phyloP scores from a whole-genome alignment of 2,797 vertebrate species.

The Sebastolobus alascanus region DNA sequence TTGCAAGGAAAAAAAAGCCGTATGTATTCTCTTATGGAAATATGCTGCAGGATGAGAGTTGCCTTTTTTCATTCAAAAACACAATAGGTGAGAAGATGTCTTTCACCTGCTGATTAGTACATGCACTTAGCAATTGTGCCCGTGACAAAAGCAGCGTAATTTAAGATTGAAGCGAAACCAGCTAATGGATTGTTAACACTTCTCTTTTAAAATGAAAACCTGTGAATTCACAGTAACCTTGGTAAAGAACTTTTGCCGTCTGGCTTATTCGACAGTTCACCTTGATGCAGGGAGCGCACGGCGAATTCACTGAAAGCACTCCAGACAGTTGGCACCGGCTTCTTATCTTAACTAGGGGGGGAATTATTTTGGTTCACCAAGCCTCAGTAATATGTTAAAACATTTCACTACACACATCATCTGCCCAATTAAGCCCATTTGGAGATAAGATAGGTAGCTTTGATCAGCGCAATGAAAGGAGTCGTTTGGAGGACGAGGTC shows the following conservation, averaged over 20 bases:
- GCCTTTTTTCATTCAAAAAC: not conserved
- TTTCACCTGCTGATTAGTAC: not conserved
- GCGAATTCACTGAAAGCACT: constrained; percentile 42
- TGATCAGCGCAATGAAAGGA: constrained; percentile 52
- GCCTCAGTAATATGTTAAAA: constrained; percentile 65
- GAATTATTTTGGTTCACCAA: constrained; percentile 69
- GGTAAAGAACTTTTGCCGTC: not conserved
- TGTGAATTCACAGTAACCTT: constrained; percentile 27
- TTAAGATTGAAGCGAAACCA: not conserved
- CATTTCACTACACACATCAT: constrained; percentile 66
- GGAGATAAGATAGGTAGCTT: constrained; percentile 60
- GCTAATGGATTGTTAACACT: constrained; percentile 4
- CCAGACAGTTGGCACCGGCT: constrained; percentile 29
- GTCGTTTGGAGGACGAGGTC: constrained; percentile 48
- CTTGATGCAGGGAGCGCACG: constrained; percentile 30
- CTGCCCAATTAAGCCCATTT: constrained; percentile 69
- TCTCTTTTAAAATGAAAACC: constrained; percentile 21
- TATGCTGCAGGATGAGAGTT: not conserved
- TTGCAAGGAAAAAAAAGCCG: not conserved
- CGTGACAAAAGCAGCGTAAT: constrained; percentile 4
- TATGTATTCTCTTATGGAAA: not conserved
- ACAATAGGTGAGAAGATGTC: not conserved
- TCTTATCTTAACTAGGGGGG: constrained; percentile 54
- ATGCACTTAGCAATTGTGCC: not conserved
- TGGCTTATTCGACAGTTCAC: constrained; percentile 38